Evolutionary conservation across 2,888 invertebrate genomes (phyloP), one percentile per base, ranked within the genome.

Genomic region (Philereme transversata): DNA sequence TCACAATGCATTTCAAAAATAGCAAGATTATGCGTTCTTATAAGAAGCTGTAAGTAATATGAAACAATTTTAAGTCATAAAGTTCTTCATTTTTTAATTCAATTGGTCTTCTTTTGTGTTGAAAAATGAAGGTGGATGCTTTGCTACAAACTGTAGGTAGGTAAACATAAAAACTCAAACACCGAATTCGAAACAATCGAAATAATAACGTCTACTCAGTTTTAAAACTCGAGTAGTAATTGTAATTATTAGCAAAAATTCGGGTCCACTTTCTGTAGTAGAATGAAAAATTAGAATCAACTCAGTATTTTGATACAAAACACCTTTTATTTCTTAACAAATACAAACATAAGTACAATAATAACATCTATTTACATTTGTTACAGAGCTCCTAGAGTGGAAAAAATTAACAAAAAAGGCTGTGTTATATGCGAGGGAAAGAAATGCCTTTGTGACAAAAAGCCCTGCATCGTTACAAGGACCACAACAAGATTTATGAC

Each of bases 331-430:
- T 84, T 75, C 70, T 79, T 73, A 82, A 82, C 79, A 84, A 71
- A 66, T 80, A 84, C 76, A 80, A 83, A 80, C 71, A 83, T 88
- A 88, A 88, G 89, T 88, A 89, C 88, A 86, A 78, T 76, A 71
- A 61, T 57, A n/a, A n/a, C n/a, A 62, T 69, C 55, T 76, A 68
- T 70, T 62, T 70, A 70, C 71, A 76, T 69, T 57, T 59, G 62
- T 76, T 81, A 69, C 81, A 84, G 84, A 73, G 71, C 69, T 62
- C 71, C 74, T 64, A 78, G 69, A 72, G 64, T 73, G 54, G 74
- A 68, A 66, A 69, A 62, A 41, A 70, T 53, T 55, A 41, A 64
- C 11, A 51, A 64, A 47, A 71, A 68, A 43, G 67, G 64, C 49
- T 79, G 80, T 70, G 40, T 68, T 6, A 50, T 79, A 40, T 76